phyloP scores from a whole-genome alignment of 2,888 invertebrate genomes.

The Zygogramma bicolorata region DNA sequence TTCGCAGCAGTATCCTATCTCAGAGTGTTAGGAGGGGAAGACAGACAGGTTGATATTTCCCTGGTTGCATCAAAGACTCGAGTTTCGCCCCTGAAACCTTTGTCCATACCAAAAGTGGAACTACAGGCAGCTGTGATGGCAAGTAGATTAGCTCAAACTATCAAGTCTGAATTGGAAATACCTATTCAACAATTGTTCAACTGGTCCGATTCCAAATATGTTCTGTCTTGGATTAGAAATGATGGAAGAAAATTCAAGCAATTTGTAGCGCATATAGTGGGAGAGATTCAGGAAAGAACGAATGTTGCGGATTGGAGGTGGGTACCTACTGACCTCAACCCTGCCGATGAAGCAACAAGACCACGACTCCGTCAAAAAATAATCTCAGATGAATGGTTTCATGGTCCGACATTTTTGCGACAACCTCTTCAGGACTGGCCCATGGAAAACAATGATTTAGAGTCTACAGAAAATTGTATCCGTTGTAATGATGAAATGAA shows the following conservation, averaged over 20 bases:
- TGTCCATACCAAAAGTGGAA: conserved; percentile 50
- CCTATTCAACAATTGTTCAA: conserved; percentile 31
- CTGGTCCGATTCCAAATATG: conserved; percentile 54
- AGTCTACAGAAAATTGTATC: too few relatives aligned
- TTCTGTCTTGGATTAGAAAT: conserved; percentile 47
- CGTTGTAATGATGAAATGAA: too few relatives aligned
- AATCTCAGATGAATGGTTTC: background rate
- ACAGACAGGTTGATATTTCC: background rate
- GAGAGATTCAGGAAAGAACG: background rate
- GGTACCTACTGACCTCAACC: background rate
- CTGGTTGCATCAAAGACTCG: background rate
- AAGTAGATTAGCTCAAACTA: conserved; percentile 27
- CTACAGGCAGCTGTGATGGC: conserved; percentile 35
- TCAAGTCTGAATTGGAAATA: conserved; percentile 37
- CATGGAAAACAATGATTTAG: too few relatives aligned
- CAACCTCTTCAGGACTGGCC: too few relatives aligned
- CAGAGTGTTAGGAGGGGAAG: too few relatives aligned
- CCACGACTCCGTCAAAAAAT: background rate
- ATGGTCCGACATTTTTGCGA: background rate
- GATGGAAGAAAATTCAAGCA: conserved; percentile 28
- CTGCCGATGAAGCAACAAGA: background rate
- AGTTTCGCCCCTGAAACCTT: conserved; percentile 34
- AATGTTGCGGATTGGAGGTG: background rate
- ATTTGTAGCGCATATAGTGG: background rate
- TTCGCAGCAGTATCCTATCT: background rate